phyloP scores from a whole-genome alignment of 2,113 vertebrate genomes.

The Datnioides undecimradiatus region DNA sequence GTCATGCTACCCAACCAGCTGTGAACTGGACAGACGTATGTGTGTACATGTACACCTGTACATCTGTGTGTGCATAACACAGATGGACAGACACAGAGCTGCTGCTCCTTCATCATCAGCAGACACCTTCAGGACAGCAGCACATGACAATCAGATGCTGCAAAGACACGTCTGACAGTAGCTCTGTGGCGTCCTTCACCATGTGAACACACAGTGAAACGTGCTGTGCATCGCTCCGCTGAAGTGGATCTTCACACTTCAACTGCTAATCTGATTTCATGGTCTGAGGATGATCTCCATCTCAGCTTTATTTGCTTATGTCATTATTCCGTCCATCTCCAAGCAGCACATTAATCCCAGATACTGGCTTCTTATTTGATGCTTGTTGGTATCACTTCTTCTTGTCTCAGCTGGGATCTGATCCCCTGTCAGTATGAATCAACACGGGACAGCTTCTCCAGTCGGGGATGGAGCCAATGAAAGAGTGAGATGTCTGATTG shows the following conservation, averaged over 20 bases:
- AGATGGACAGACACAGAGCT: too few species aligned
- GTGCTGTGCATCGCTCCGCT: background rate
- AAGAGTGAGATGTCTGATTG: background rate
- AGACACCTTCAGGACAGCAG: too few species aligned
- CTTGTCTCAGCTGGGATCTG: background rate
- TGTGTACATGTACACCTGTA: too few species aligned
- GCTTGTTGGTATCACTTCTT: background rate
- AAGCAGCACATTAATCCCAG: background rate
- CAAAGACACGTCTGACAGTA: background rate
- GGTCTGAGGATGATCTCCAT: background rate
- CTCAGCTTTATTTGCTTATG: background rate
- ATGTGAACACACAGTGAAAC: too few species aligned
- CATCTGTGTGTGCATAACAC: too few species aligned
- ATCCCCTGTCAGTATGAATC: background rate
- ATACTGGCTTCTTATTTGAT: background rate
- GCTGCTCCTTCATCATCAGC: too few species aligned
- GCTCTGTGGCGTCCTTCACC: too few species aligned
- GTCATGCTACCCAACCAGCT: constrained; percentile 45
- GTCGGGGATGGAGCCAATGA: background rate
- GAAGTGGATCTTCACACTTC: background rate
- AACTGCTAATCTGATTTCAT: constrained; percentile 1
- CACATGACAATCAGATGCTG: too few species aligned
- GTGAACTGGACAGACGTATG: constrained; percentile 34
- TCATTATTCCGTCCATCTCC: background rate
- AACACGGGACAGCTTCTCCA: background rate